phyloP scores from a whole-genome alignment of 2,113 vertebrate genomes.

The Gymnarchus niloticus region DNA sequence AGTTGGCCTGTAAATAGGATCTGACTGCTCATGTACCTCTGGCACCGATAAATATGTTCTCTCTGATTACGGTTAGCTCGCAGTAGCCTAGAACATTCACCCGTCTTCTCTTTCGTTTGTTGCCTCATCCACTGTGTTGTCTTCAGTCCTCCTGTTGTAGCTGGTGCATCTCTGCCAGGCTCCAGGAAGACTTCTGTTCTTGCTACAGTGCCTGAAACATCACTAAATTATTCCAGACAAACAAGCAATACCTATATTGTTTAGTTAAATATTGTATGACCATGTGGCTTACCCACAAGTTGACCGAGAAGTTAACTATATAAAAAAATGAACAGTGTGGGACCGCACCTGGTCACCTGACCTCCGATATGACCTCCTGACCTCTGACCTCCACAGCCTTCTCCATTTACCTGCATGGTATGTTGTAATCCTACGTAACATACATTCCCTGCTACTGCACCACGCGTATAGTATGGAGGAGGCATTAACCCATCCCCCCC shows the following conservation, averaged over 20 bases:
- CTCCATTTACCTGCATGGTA: no score
- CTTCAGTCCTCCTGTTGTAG: background rate
- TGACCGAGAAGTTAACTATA: no score
- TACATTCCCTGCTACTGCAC: no score
- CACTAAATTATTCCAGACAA: background rate
- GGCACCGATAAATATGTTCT: background rate
- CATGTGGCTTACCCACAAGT: background rate
- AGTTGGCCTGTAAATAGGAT: constrained; percentile 6
- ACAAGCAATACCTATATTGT: background rate
- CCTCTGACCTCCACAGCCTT: no score
- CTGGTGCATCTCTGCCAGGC: background rate
- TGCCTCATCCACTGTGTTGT: background rate
- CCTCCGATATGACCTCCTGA: no score
- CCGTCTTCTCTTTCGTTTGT: background rate
- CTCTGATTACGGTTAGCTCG: constrained; percentile 1
- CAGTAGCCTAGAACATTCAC: background rate
- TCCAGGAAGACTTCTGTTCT: background rate
- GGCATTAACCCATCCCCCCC: no score
- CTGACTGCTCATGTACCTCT: background rate
- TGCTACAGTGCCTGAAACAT: background rate
- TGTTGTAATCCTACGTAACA: no score
- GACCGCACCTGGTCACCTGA: no score
- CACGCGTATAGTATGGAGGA: no score
- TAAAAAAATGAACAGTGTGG: no score
- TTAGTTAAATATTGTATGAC: background rate